Evolutionary conservation across 2,113 vertebrate species (phyloP).

Genomic region (Athene cunicularia): DNA sequence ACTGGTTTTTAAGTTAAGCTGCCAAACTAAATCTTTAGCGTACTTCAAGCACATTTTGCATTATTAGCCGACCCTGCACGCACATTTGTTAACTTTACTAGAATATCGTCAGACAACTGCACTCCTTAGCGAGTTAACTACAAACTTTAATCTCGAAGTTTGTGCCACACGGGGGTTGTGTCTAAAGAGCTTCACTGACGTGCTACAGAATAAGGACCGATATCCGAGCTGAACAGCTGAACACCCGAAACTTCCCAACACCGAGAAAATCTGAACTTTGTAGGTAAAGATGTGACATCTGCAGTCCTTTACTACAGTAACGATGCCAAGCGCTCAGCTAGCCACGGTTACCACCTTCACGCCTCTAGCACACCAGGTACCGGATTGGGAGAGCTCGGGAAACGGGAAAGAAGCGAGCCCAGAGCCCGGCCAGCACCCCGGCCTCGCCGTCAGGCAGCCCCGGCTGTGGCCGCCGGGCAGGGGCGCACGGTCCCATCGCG

Average conservation of each 20-base stretch:
- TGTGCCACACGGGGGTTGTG: rapidly evolving
- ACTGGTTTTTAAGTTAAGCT: neutral
- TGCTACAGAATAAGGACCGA: rapidly evolving
- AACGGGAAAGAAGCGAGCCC: neutral
- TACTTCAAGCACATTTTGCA: rapidly evolving
- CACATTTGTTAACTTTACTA: rapidly evolving
- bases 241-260: neutral
- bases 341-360: neutral
- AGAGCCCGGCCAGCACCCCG: neutral
- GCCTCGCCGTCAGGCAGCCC: neutral
- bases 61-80: rapidly evolving
- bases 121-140: rapidly evolving
- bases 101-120: neutral
- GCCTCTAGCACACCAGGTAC: neutral
- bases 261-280: rapidly evolving
- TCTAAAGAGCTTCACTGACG: neutral
- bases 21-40: neutral
- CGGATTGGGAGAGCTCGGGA: rapidly evolving
- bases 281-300: rapidly evolving
- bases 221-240: neutral
- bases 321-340: neutral
- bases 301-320: rapidly evolving
- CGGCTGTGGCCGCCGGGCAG: neutral
- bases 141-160: neutral
- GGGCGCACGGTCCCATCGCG: neutral